phyloP scores from a whole-genome alignment of 2,797 vertebrate species.

The Paramormyrops hopkinsi region DNA sequence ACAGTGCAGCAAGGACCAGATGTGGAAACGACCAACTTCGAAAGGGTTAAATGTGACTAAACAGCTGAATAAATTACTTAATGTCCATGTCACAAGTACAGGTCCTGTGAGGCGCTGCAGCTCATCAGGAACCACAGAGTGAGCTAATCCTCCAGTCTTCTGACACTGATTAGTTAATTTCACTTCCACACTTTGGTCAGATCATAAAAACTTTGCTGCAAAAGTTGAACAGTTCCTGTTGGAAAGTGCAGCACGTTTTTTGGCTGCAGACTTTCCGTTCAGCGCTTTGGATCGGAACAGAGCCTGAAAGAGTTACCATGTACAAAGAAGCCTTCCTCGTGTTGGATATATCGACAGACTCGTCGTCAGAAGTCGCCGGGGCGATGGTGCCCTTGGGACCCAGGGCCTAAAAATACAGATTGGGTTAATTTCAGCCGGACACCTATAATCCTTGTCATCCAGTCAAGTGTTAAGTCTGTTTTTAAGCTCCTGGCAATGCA shows the following conservation, averaged over 20 bases:
- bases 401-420: slow-evolving; percentile 50
- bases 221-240: neutral
- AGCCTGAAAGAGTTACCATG: slow-evolving; percentile 44
- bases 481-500: neutral
- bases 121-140: neutral
- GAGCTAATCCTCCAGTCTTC: neutral
- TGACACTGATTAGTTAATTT: neutral
- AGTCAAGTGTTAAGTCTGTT: neutral
- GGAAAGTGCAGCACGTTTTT: neutral
- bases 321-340: slow-evolving; percentile 47
- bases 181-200: slow-evolving; percentile 1
- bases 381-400: slow-evolving; percentile 52
- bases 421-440: neutral
- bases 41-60: neutral
- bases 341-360: slow-evolving; percentile 25
- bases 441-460: neutral
- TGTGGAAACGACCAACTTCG: neutral
- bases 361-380: slow-evolving; percentile 41
- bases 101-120: neutral
- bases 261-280: neutral
- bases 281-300: neutral
- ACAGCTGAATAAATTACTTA: neutral
- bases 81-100: neutral
- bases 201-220: neutral
- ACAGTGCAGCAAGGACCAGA: neutral